A percentile compares a stretch with the other conserved stretches of the same genome.
These are phyloP conservation scores for Abrostola tripartita DNA, from an alignment of 2,888 invertebrate species.

Conservation along the genomic window DNA sequence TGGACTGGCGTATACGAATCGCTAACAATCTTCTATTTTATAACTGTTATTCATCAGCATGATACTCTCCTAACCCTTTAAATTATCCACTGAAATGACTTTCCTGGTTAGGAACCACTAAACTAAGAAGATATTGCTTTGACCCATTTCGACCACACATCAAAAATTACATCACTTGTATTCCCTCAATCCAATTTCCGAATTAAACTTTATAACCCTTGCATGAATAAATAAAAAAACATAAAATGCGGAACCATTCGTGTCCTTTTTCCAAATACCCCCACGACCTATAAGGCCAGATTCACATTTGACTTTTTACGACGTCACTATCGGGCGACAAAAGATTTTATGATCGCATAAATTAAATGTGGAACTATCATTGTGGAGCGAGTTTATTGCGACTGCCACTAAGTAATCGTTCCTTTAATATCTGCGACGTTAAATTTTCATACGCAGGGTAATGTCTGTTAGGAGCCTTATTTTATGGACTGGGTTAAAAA, in stretches of 20 bases:
- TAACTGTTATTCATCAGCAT: conserved; percentile 36
- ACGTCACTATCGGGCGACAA: conserved; percentile 61
- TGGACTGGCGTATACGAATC: too few species aligned
- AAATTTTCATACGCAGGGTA: conserved; percentile 12
- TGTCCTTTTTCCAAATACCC: conserved; percentile 22
- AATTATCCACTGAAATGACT: conserved; percentile 40
- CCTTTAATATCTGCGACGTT: conserved; percentile 26
- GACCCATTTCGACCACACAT: conserved; percentile 35
- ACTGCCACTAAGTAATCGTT: conserved; percentile 42
- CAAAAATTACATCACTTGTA: conserved; percentile 41
- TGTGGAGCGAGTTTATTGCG: conserved; percentile 30
- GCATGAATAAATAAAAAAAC: conserved; percentile 54
- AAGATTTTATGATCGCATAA: conserved; percentile 68
- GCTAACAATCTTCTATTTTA: background rate
- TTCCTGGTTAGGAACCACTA: conserved; percentile 14
- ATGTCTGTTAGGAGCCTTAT: conserved; percentile 8
- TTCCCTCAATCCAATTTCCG: conserved; percentile 43
- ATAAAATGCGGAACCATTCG: conserved; percentile 41
- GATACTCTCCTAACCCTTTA: conserved; percentile 34
- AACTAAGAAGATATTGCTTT: conserved; percentile 35
- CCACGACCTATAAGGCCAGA: conserved; percentile 31
- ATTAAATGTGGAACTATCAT: conserved; percentile 63
- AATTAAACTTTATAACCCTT: conserved; percentile 54
- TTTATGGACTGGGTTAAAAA: conserved; percentile 20
- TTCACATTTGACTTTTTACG: conserved; percentile 59